Base-by-base conservation (phyloP, 2,888 invertebrate species). In the Octodonta nipae region DNA sequence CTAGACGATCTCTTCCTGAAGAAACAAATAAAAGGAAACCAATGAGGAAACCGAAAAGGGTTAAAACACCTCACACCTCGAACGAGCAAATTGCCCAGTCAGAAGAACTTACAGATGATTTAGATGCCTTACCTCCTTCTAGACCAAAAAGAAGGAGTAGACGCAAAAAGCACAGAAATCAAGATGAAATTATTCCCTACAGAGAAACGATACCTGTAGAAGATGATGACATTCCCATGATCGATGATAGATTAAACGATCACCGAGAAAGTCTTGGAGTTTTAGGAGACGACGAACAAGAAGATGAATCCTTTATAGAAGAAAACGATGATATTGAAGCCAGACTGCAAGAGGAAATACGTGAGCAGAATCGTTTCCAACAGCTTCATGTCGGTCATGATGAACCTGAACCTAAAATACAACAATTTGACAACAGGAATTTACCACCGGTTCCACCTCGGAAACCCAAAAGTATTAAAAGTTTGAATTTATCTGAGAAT, bases 111-210 rank as follows among this genome's bases (percentile, higher is more conserved):
- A 48, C 45, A 12, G 54, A 54, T 13, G 51, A 55, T 35, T 42
- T 47, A 6, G 37, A 44, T 20, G 32, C 11, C 15, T 14, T 40
- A 30, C 50, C 50, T 12, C 72, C 73, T 5, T 65, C 69, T 8
- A 60, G 72, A 41, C 73, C 73, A 12, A 70, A 67, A 33, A 59
- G 72, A 43, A 66, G 66, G 20, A 71, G 70, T 45, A 66, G 68
- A 37, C 50, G 49, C 29, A 40, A 28, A 14, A 51, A 42, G 30
- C 40, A 30, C 7, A 33, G 30, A 16, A 41, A 45, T 25, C 26
- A 33, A 3, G 42, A 43, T 10, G 46, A 60, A 26, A 55, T 63
- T 26, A 58, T 64, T 38, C 64, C 65, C 31, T 67, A 54, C 38
- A 54, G 63, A 34, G 54, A 53, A 44, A 57, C 57, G 1, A 52